phyloP scores from a whole-genome alignment of 2,888 invertebrate species.

The Platycnemis pennipes region DNA sequence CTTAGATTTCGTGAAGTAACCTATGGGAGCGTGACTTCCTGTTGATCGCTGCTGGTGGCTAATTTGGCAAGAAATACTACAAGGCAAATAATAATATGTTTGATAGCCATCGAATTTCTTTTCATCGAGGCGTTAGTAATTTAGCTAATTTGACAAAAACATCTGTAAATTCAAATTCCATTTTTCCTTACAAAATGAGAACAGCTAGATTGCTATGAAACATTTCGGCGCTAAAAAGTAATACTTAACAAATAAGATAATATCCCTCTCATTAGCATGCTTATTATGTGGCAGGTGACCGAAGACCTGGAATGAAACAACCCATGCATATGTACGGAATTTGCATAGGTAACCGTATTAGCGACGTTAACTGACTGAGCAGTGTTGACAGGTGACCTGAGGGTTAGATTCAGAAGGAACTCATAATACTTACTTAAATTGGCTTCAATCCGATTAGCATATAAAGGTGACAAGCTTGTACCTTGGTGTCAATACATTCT shows the following conservation, averaged over 20 bases:
- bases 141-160: constrained; percentile 31
- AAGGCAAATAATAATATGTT: background rate
- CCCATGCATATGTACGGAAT: no score
- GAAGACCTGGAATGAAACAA: background rate
- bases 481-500: no score
- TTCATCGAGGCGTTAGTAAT: background rate
- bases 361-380: no score
- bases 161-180: constrained; percentile 30
- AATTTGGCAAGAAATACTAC: background rate
- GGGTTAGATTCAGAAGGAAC: no score
- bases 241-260: constrained; percentile 5
- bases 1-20: background rate
- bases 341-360: no score
- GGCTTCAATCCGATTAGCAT: no score
- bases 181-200: background rate
- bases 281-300: background rate
- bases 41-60: background rate
- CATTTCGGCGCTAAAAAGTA: background rate
- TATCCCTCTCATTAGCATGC: background rate
- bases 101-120: background rate
- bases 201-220: background rate
- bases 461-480: no score
- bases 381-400: no score
- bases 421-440: no score
- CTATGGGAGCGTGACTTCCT: background rate